These are phyloP conservation scores for Catotricha subobsoleta DNA, from an alignment of 2,888 invertebrate genomes.

Conservation along the genomic window DNA sequence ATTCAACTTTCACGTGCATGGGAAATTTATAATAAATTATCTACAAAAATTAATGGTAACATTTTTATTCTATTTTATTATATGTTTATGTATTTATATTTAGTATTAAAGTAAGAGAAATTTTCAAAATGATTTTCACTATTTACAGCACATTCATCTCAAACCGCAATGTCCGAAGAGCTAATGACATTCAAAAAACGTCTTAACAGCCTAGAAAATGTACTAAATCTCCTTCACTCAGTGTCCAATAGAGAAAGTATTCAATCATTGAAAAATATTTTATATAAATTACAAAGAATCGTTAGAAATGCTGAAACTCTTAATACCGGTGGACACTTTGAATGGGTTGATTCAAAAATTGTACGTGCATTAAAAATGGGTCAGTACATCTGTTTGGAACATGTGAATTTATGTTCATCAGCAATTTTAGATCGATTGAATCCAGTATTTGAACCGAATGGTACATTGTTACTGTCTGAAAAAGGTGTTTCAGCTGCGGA, in stretches of 20 bases:
- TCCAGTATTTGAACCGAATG: conserved; percentile 83
- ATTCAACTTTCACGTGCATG: conserved; percentile 17
- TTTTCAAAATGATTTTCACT: neutral
- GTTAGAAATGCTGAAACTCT: conserved; percentile 37
- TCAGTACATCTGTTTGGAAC: conserved; percentile 71
- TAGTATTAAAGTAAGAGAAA: neutral
- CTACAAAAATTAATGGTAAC: conserved; percentile 17
- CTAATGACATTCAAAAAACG: conserved; percentile 19
- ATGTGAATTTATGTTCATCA: conserved; percentile 89
- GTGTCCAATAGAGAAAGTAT: neutral
- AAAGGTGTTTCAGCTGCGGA: conserved; percentile 60
- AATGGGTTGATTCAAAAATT: conserved; percentile 79
- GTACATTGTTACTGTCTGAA: conserved; percentile 77
- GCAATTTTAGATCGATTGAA: conserved; percentile 95
- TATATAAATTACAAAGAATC: conserved; percentile 14
- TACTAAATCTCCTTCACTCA: neutral
- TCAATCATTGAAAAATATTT: conserved; percentile 3
- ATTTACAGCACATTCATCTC: conserved; percentile 14
- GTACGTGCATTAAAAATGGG: conserved; percentile 71
- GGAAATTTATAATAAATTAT: conserved; percentile 19
- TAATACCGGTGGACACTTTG: conserved; percentile 76
- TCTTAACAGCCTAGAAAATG: conserved; percentile 14
- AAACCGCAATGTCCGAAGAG: conserved; percentile 19
- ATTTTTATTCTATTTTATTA: neutral
- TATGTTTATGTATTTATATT: too few relatives aligned